Evolutionary conservation across 1,140 invertebrate genomes (phyloP), one percentile per base, ranked within the genome.

Genomic region (Adoxophyes honmai): DNA sequence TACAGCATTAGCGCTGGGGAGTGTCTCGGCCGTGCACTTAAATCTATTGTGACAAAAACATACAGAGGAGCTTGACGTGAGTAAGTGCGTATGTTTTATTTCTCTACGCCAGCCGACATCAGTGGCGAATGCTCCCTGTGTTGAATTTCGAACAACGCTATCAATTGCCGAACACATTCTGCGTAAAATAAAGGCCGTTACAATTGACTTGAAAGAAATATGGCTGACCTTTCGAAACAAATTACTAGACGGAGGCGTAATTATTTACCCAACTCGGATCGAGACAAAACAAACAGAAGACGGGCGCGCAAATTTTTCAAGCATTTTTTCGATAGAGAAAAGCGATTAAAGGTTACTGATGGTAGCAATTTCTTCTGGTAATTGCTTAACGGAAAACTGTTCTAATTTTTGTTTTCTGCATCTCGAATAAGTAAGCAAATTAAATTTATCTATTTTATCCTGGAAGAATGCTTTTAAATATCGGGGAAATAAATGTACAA

Each of bases 121-220:
- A 18, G 10, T 18, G 18, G 18, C 39, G 38, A 39, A 15, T 7
- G 18, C 6, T 33, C n/a, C 42, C 21, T 4, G n/a, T 9, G 4
- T 2, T 28, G 8, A 48, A 5, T 18, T 11, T 28, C 42, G 16
- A 48, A 5, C 18, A 18, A n/a, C 10, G 42, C 18, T 28, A 48
- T 11, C 18, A 48, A 28, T 48, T 48, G 16, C 21, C 42, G 21
- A 48, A 48, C n/a, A 33, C 42, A 28, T 33, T 48, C 8, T 18
- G 18, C 11, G 42, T 28, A 33, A 33, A 44, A 16, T 33, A 28
- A 28, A 3, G 21, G n/a, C 42, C 9, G 38, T 15, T 48, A 33
- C 42, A 33, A 48, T 28, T 48, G 42, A 11, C 42, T 18, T n/a
- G 15, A 48, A 48, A 48, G 42, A 48, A 48, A 48, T 48, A 48